These are phyloP conservation scores for Lagopus muta DNA, from an alignment of 2,113 vertebrate genomes.

Conservation along the genomic window DNA sequence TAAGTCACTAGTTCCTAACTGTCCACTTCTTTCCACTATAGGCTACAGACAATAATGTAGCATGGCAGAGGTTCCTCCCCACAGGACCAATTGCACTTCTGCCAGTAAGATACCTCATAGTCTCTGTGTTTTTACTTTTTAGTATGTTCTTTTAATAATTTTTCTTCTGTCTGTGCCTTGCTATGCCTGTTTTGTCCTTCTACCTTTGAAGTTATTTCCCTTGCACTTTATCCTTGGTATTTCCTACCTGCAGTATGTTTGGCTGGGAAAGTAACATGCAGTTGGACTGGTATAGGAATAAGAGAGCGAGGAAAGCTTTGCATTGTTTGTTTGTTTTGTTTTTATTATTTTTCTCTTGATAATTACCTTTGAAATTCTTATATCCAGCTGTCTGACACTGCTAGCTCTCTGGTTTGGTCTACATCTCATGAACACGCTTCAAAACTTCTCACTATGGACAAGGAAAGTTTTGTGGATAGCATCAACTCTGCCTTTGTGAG, in stretches of 20 bases:
- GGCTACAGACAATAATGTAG: constrained; percentile 96
- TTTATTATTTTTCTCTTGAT: background rate
- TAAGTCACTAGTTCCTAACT: background rate
- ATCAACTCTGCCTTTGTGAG: constrained; percentile 98
- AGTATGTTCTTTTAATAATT: background rate
- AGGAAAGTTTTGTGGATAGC: constrained; percentile 93
- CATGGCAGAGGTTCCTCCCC: constrained; percentile 98
- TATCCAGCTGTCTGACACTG: constrained; percentile 89
- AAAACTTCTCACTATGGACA: constrained; percentile 88
- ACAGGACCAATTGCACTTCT: constrained; percentile 94
- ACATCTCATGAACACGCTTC: constrained; percentile 90
- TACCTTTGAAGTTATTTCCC: background rate
- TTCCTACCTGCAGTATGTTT: background rate
- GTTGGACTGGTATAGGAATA: background rate
- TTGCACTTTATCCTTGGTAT: background rate
- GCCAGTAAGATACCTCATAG: constrained; percentile 81
- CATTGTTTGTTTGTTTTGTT: background rate
- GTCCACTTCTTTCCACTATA: constrained; percentile 43
- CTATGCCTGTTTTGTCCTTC: background rate
- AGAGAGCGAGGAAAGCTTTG: background rate
- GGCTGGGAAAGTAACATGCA: background rate
- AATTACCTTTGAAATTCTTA: background rate
- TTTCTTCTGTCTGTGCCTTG: background rate
- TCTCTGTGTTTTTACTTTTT: background rate
- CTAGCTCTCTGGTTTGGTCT: constrained; percentile 97